phyloP scores from a whole-genome alignment of 2,888 invertebrate genomes.

The Drosophila anomelani region DNA sequence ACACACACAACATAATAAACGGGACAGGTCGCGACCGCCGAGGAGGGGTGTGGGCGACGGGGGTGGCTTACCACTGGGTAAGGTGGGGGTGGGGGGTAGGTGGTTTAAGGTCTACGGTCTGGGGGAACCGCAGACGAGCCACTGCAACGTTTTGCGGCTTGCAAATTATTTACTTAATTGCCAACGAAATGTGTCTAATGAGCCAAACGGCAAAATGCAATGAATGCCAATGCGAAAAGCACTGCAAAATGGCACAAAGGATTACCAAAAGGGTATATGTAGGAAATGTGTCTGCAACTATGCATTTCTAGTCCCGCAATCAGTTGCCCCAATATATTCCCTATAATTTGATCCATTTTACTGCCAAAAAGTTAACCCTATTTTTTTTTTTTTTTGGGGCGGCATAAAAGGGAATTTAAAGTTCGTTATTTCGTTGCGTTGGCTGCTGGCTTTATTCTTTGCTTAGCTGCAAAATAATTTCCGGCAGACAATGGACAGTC shows the following conservation, averaged over 20 bases:
- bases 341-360: background rate
- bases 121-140: slow-evolving; percentile 56
- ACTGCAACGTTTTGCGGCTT: slow-evolving; percentile 74
- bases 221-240: slow-evolving; percentile 62
- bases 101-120: slow-evolving; percentile 1
- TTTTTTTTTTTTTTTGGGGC: background rate
- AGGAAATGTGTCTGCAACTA: background rate
- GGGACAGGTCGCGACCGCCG: slow-evolving; percentile 45
- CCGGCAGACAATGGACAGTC: slow-evolving; percentile 62
- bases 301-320: background rate
- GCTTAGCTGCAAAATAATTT: slow-evolving; percentile 69
- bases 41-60: background rate
- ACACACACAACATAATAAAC: slow-evolving; percentile 52
- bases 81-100: background rate
- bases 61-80: slow-evolving; percentile 7
- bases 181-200: slow-evolving; percentile 81
- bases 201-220: slow-evolving; percentile 75
- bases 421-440: slow-evolving; percentile 35
- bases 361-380: background rate
- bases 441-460: slow-evolving; percentile 32
- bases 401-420: slow-evolving; percentile 21
- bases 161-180: slow-evolving; percentile 82
- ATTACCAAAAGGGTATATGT: slow-evolving; percentile 2
- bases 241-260: slow-evolving; percentile 31
- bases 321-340: background rate